These are phyloP conservation scores for Pseudobourletiella spinata DNA, from an alignment of 1,140 invertebrate genomes.

Conservation along the genomic window DNA sequence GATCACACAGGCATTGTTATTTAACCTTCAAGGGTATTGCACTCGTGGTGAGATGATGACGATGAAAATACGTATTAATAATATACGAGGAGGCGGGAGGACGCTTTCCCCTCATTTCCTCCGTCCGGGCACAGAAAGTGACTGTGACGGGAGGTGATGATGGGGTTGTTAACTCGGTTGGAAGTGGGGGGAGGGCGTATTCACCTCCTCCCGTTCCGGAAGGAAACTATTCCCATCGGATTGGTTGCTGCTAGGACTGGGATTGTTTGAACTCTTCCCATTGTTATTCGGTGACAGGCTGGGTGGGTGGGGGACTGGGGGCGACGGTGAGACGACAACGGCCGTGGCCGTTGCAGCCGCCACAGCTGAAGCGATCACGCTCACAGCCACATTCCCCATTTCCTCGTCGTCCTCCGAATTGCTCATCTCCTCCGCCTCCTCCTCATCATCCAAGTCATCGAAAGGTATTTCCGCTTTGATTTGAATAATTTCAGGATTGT, in stretches of 20 bases:
- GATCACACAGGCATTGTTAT: background rate
- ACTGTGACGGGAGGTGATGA: background rate
- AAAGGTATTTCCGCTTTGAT: constrained; percentile 26
- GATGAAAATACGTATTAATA: background rate
- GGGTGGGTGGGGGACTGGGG: background rate
- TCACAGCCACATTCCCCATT: constrained; percentile 1
- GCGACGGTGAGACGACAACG: background rate
- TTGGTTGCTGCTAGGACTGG: background rate
- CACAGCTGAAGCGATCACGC: background rate
- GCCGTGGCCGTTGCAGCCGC: background rate
- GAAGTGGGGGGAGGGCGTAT: constrained; percentile 22
- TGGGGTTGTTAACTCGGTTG: constrained; percentile 21
- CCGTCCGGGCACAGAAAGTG: background rate
- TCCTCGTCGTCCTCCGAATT: constrained; percentile 5
- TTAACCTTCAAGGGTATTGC: background rate
- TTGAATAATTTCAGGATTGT: constrained; percentile 21
- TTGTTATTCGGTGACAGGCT: background rate
- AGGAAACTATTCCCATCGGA: background rate
- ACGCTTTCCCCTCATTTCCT: too few species aligned
- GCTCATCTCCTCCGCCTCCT: background rate
- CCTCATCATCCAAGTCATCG: constrained; percentile 14
- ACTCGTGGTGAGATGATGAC: background rate
- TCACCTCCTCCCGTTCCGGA: constrained; percentile 14
- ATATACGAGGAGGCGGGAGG: too few species aligned
- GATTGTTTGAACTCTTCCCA: constrained; percentile 7